Conservation (phyloP, 92 coral and sea anemone genomes). For the Palythoa caribaeorum region DNA sequence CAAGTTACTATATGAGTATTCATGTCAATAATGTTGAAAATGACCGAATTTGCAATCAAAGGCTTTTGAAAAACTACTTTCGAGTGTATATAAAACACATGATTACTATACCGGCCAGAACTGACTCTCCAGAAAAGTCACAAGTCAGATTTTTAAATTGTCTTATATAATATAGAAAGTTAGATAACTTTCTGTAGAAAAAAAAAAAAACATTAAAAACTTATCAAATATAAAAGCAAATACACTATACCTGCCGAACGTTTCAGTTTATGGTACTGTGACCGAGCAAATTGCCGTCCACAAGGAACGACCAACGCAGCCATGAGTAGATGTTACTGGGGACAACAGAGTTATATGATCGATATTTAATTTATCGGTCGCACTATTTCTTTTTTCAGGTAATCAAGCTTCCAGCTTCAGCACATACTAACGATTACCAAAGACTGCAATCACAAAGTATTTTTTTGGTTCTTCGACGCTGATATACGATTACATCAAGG, state of each 20-base stretch:
- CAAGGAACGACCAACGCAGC: background rate
- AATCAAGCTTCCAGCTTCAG: background rate
- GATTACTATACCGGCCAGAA: too few relatives aligned
- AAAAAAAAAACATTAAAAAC: background rate
- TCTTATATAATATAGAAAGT: too few relatives aligned
- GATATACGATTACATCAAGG: background rate
- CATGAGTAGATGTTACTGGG: background rate
- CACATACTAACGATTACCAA: background rate
- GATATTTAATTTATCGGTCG: background rate
- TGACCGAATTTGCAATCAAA: too few relatives aligned
- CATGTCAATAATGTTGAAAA: too few relatives aligned
- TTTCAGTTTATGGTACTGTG: background rate
- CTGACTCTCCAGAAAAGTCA: too few relatives aligned
- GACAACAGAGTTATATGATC: background rate
- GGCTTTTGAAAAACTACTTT: too few relatives aligned
- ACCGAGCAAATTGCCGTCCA: slow-evolving; percentile 9
- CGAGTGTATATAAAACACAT: too few relatives aligned
- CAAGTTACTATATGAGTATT: too few relatives aligned
- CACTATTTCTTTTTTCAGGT: background rate
- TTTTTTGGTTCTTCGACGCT: background rate
- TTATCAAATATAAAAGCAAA: background rate
- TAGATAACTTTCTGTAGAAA: background rate
- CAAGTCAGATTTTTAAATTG: too few relatives aligned
- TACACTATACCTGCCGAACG: background rate
- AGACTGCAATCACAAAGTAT: background rate